Evolutionary conservation across 2,113 vertebrate species (phyloP).

Genomic region (Peucedramus taeniatus): DNA sequence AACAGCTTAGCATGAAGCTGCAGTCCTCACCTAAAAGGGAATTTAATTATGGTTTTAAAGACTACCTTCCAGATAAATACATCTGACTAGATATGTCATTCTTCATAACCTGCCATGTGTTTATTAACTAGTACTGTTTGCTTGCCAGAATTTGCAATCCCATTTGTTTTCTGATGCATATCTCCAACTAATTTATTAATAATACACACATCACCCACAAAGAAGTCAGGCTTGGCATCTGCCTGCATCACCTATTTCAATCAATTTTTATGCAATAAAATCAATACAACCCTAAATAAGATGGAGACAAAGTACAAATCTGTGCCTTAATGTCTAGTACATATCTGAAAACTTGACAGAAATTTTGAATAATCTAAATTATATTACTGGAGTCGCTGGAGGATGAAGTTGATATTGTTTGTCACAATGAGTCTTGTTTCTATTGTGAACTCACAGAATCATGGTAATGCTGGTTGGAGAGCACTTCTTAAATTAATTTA

Average conservation of each 20-base stretch:
- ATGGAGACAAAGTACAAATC: neutral
- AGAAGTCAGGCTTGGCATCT: neutral
- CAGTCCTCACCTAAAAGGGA: neutral
- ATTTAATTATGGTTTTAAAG: neutral
- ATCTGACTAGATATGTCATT: neutral
- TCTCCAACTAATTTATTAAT: neutral
- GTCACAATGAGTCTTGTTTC: neutral
- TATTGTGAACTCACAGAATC: neutral
- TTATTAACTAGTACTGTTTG: neutral
- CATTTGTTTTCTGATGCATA: neutral
- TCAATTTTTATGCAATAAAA: neutral
- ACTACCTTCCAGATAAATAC: neutral
- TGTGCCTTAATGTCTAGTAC: neutral
- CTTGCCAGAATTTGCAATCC: neutral
- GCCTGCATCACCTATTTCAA: neutral
- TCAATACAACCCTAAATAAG: neutral
- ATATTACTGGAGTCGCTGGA: neutral
- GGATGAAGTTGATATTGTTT: neutral
- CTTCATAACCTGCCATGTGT: neutral
- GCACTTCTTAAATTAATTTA: neutral
- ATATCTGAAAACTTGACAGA: neutral
- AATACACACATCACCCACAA: neutral
- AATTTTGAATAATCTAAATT: neutral
- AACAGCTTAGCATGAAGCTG: neutral
- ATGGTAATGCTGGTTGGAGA: neutral